phyloP scores from a whole-genome alignment of 2,113 vertebrate genomes.

The Cebus imitator region DNA sequence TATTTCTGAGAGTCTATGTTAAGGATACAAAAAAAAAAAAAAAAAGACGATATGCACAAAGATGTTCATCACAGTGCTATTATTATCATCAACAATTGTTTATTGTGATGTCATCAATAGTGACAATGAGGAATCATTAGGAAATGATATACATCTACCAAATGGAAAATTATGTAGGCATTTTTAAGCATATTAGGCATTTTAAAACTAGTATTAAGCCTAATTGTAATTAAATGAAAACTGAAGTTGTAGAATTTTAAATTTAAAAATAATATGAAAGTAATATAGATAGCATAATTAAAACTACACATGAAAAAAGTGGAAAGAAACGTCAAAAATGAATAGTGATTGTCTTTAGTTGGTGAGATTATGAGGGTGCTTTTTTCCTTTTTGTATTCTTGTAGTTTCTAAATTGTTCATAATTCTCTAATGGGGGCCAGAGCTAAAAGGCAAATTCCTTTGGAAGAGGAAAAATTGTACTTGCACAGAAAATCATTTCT shows the following conservation, averaged over 20 bases:
- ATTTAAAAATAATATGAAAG: background rate
- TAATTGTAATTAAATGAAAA: conserved; percentile 47
- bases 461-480: conserved; percentile 12
- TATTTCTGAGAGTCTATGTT: background rate
- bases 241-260: background rate
- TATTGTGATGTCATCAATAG: background rate
- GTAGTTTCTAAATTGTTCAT: background rate
- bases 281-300: background rate
- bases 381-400: conserved; percentile 12
- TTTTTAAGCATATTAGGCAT: background rate
- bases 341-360: background rate
- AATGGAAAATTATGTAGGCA: background rate
- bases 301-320: conserved; percentile 5
- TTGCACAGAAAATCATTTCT: conserved; percentile 36
- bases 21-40: background rate
- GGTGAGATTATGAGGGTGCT: background rate
- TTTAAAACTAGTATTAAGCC: background rate
- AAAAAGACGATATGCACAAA: background rate
- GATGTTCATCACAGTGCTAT: background rate
- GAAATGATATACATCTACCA: background rate
- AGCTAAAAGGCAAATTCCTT: background rate
- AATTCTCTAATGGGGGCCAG: background rate
- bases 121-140: background rate
- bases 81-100: background rate
- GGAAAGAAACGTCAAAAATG: background rate